phyloP scores from a whole-genome alignment of 1,140 invertebrate species.

The Dreissena rostriformis region DNA sequence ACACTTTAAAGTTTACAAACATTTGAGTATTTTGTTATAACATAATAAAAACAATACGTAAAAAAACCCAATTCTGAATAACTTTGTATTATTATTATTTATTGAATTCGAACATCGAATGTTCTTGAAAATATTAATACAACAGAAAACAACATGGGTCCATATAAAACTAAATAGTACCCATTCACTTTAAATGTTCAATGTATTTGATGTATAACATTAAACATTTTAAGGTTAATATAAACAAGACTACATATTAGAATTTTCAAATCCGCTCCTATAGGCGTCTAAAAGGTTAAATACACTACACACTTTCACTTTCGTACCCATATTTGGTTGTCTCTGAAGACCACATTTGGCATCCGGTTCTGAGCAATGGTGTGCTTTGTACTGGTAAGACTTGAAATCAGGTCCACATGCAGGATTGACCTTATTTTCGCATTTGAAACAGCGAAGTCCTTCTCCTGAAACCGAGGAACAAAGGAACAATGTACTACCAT shows the following conservation, averaged over 20 bases:
- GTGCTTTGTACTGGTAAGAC: constrained; percentile 24
- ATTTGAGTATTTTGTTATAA: not conserved
- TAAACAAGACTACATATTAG: not conserved
- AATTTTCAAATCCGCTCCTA: too few relatives aligned
- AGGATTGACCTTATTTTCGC: constrained; percentile 30
- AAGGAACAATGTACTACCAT: too few relatives aligned
- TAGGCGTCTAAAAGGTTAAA: not conserved
- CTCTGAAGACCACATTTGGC: constrained; percentile 44
- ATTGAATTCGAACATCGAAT: not conserved
- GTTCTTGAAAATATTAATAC: not conserved
- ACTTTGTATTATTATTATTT: not conserved
- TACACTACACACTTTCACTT: not conserved
- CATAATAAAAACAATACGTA: not conserved
- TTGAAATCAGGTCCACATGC: constrained; percentile 40
- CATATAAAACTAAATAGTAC: not conserved
- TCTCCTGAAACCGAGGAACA: constrained; percentile 18
- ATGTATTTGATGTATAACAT: not conserved
- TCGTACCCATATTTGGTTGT: not conserved
- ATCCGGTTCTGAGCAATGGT: not conserved
- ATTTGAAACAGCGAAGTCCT: constrained; percentile 34
- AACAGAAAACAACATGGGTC: not conserved
- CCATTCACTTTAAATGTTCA: not conserved
- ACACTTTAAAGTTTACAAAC: not conserved
- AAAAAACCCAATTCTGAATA: not conserved
- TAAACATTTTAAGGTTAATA: not conserved